A percentile compares a stretch with the other conserved stretches of the same genome.
Evolutionary conservation across 2,888 invertebrate genomes (phyloP).

Genomic region (Galeopsomyia nigrocyanea): DNA sequence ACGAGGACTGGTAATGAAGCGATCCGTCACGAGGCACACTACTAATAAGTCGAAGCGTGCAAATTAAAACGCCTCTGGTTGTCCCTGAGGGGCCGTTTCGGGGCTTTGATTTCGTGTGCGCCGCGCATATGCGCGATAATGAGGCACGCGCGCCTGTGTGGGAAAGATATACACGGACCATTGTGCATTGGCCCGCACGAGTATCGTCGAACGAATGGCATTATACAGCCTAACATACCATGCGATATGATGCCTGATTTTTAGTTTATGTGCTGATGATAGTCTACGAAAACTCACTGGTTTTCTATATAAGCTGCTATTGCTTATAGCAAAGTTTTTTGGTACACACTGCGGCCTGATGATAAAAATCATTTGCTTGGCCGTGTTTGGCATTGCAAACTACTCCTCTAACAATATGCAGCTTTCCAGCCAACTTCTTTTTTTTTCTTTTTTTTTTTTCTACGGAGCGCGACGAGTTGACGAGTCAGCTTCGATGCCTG

Average conservation of each 20-base stretch:
- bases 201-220: constrained; percentile 27
- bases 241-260: constrained; percentile 32
- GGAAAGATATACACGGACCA: constrained; percentile 58
- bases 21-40: constrained; percentile 29
- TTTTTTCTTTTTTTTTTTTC: no score
- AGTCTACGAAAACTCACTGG: constrained; percentile 21
- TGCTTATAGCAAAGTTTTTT: no score
- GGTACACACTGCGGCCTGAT: no score
- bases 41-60: constrained; percentile 40
- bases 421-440: no score
- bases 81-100: constrained; percentile 54
- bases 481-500: no score
- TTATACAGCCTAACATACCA: constrained; percentile 20
- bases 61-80: constrained; percentile 31
- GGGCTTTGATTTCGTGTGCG: constrained; percentile 57
- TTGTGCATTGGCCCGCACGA: constrained; percentile 42
- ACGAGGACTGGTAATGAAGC: constrained; percentile 40
- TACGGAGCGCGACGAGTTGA: no score
- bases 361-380: no score
- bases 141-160: constrained; percentile 53
- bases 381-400: no score
- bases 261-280: constrained; percentile 11
- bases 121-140: constrained; percentile 58
- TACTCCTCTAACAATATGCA: no score
- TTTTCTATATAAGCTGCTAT: background rate